Percentiles rank a stretch among this genome's conserved stretches.
Evolutionary conservation across 2,113 vertebrate genomes (phyloP).

Genomic region (Otus sunia): DNA sequence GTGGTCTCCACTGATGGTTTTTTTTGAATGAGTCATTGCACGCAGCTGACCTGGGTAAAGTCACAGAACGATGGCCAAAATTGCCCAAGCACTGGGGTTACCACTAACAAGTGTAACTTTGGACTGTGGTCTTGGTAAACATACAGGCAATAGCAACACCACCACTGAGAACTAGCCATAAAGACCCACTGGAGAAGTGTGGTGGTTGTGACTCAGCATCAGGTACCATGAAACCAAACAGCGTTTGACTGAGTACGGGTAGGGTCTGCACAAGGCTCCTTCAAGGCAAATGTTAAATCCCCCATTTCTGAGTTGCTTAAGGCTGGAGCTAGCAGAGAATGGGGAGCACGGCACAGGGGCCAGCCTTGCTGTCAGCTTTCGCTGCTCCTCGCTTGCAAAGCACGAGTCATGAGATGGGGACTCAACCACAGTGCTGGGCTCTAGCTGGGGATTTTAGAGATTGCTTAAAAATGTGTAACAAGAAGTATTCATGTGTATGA

Average conservation of each 20-base stretch:
- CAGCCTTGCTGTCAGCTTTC: fast-evolving
- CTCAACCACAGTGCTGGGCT: fast-evolving
- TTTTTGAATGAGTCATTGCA: not conserved
- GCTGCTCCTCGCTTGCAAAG: not conserved
- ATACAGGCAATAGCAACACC: not conserved
- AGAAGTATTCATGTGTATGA: not conserved
- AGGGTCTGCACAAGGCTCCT: not conserved
- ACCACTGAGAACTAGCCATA: not conserved
- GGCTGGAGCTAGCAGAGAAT: not conserved
- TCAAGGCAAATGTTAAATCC: not conserved
- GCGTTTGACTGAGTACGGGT: fast-evolving
- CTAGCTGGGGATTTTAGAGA: not conserved
- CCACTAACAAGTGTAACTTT: not conserved
- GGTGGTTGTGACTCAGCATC: not conserved
- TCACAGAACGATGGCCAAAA: not conserved
- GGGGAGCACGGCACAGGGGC: not conserved
- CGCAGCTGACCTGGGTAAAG: not conserved
- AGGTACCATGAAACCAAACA: not conserved
- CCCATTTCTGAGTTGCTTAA: not conserved
- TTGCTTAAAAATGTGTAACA: not conserved
- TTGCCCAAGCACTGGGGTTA: not conserved
- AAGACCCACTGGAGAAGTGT: not conserved
- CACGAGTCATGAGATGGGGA: not conserved
- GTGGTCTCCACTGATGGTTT: not conserved
- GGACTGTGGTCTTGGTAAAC: not conserved